phyloP scores from a whole-genome alignment of 2,797 vertebrate genomes.

The Pseudochirops corinnae region DNA sequence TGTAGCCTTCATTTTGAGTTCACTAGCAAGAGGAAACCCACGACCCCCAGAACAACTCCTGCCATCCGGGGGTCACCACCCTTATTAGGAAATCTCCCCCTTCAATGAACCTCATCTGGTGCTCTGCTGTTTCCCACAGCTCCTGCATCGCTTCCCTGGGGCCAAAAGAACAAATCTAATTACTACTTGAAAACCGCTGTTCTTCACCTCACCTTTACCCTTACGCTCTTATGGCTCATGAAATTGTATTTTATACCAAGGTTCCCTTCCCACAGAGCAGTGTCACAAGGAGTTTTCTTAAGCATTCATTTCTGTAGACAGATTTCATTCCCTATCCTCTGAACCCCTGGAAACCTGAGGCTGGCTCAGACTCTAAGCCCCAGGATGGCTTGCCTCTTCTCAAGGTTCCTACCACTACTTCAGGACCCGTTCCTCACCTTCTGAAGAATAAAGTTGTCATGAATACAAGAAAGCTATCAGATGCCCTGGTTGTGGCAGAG shows the following conservation, averaged over 20 bases:
- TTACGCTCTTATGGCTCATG: not conserved
- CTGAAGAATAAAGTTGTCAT: not conserved
- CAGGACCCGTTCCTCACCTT: not conserved
- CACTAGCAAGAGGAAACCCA: not conserved
- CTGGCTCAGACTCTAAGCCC: not conserved
- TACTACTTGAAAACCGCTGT: not conserved
- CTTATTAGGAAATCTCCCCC: not conserved
- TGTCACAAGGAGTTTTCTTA: not conserved
- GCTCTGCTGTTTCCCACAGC: not conserved
- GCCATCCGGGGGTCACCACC: not conserved
- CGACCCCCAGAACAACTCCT: not conserved
- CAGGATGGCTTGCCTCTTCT: not conserved
- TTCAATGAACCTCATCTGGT: not conserved
- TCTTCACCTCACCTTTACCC: not conserved
- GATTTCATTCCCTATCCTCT: not conserved
- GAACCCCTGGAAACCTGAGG: not conserved
- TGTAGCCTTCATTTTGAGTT: not conserved
- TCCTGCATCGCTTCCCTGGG: not conserved
- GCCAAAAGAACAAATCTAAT: not conserved
- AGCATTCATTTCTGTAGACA: not conserved
- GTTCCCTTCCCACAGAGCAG: not conserved
- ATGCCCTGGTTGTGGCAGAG: not conserved
- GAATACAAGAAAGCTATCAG: not conserved
- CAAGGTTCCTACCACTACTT: not conserved
- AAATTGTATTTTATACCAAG: not conserved